Percentiles rank a stretch among this genome's conserved stretches.
Evolutionary conservation across 2,797 vertebrate genomes (phyloP).

Genomic region (Diceros bicornis): DNA sequence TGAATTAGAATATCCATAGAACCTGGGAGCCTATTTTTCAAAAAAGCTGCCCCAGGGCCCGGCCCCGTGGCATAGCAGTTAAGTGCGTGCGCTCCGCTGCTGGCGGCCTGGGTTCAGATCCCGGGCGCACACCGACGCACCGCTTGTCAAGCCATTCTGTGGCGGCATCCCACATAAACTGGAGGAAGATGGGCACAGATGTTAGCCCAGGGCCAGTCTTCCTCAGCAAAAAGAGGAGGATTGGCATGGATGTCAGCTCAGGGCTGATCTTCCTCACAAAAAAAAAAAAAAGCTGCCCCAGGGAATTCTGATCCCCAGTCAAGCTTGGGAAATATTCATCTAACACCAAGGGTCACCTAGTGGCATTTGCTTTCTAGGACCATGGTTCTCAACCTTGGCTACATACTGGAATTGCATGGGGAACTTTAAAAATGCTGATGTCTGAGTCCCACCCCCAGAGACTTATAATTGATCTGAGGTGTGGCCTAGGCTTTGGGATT

Average conservation of each 20-base stretch:
- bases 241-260: too few relatives aligned
- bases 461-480: background rate
- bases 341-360: background rate
- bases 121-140: too few relatives aligned
- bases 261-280: too few relatives aligned
- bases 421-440: constrained; percentile 9
- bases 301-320: background rate
- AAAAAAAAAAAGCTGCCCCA: background rate
- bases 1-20: constrained; percentile 9
- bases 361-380: background rate
- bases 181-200: too few relatives aligned
- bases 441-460: background rate
- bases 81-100: too few relatives aligned
- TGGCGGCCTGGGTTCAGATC: too few relatives aligned
- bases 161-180: too few relatives aligned
- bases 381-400: background rate
- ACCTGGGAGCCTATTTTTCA: background rate
- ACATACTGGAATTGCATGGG: background rate
- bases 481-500: background rate
- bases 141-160: too few relatives aligned
- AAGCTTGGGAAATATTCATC: constrained; percentile 25
- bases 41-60: background rate
- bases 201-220: too few relatives aligned
- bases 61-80: too few relatives aligned
- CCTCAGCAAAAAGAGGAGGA: too few relatives aligned